These are phyloP conservation scores for Sthenelais limicola DNA, from an alignment of 2,888 invertebrate species.

Conservation along the genomic window DNA sequence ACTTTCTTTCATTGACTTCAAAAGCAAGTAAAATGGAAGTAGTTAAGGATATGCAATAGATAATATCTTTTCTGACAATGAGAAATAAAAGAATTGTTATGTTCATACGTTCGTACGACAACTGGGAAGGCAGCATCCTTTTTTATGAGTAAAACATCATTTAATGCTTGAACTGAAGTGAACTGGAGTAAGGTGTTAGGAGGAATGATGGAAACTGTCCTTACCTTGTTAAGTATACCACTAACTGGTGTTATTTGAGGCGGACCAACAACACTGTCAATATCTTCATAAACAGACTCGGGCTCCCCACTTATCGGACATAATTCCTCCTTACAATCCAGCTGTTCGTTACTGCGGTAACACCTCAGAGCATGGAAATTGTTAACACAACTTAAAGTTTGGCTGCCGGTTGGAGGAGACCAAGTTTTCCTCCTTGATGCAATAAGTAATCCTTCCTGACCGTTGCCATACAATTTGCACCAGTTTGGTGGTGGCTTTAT, in stretches of 20 bases:
- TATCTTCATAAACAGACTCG: slow-evolving; percentile 34
- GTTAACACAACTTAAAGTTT: slow-evolving; percentile 17
- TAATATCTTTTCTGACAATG: no score
- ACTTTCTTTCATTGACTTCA: no score
- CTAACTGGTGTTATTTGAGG: slow-evolving; percentile 36
- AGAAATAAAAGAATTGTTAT: no score
- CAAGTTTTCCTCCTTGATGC: slow-evolving; percentile 32
- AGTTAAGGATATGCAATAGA: no score
- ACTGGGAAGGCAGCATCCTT: no score
- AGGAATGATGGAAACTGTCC: neutral
- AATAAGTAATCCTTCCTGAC: neutral
- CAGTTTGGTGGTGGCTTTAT: slow-evolving; percentile 19
- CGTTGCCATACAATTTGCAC: neutral
- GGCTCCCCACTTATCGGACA: no score
- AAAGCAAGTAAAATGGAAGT: no score
- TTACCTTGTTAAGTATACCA: slow-evolving; percentile 36
- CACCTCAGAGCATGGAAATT: slow-evolving; percentile 10
- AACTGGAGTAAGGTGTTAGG: no score
- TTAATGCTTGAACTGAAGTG: no score
- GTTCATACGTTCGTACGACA: no score
- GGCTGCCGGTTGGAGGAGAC: slow-evolving; percentile 38
- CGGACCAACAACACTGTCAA: slow-evolving; percentile 15
- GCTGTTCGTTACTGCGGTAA: slow-evolving; percentile 40
- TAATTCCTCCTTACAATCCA: slow-evolving; percentile 14
- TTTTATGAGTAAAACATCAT: no score